Conservation (phyloP, 1,140 invertebrate genomes). For the Gonatopus flavifemur region DNA sequence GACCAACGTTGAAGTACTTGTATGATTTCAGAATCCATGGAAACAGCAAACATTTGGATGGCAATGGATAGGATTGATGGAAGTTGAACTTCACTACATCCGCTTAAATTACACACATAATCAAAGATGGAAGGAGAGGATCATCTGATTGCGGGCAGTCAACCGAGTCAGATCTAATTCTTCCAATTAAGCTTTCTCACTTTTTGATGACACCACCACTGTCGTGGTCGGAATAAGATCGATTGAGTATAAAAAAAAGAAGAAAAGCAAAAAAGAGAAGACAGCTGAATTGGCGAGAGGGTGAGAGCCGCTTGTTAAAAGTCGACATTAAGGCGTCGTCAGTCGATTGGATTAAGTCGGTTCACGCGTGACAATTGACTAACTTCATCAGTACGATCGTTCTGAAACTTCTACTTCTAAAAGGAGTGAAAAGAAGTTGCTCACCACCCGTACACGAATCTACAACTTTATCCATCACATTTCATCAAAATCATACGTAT, state of each 20-base stretch:
- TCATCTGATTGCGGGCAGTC: conserved; percentile 53
- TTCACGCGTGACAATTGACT: conserved; percentile 53
- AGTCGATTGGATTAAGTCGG: conserved; percentile 50
- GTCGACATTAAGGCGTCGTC: conserved; percentile 43
- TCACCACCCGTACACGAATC: too few relatives aligned
- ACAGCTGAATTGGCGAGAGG: neutral
- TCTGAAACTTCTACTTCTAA: too few relatives aligned
- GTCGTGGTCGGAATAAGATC: neutral
- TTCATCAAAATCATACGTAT: too few relatives aligned
- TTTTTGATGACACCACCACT: conserved; percentile 49
- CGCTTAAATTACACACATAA: too few relatives aligned
- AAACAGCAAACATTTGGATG: too few relatives aligned
- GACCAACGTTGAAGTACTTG: too few relatives aligned
- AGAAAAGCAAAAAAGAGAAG: neutral
- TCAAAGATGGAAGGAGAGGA: conserved; percentile 30
- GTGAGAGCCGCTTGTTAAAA: conserved; percentile 37
- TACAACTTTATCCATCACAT: too few relatives aligned
- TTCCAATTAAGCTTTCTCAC: conserved; percentile 57
- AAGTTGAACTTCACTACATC: too few relatives aligned
- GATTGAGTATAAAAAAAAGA: neutral
- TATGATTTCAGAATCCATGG: too few relatives aligned
- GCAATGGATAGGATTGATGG: too few relatives aligned
- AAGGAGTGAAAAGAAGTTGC: too few relatives aligned
- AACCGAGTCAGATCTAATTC: conserved; percentile 50
- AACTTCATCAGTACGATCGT: conserved; percentile 44